phyloP scores from a whole-genome alignment of 1,140 invertebrate species.

The Drosophila asahinai region DNA sequence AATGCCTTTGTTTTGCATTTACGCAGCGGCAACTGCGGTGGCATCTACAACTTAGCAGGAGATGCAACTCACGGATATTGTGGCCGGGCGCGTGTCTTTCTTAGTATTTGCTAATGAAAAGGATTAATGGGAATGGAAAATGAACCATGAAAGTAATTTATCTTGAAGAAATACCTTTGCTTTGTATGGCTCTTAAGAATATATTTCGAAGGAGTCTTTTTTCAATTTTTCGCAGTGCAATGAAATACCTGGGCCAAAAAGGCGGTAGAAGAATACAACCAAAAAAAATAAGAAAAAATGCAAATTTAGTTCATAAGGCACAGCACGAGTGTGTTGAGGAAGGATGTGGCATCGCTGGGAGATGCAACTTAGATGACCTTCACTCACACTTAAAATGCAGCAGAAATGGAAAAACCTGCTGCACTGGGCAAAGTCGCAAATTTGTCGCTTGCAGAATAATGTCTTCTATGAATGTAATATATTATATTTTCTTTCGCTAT shows the following conservation, averaged over 20 bases:
- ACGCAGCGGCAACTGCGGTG: no score
- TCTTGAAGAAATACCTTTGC: no score
- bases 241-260: not conserved
- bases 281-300: conserved; percentile 40
- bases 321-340: conserved; percentile 13
- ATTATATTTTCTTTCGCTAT: not conserved
- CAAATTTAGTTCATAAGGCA: conserved; percentile 76
- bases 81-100: not conserved
- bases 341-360: conserved; percentile 39
- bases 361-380: conserved; percentile 57
- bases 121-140: not conserved
- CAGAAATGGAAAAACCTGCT: not conserved
- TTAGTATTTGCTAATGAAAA: not conserved
- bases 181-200: not conserved
- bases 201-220: not conserved
- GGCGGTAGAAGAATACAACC: not conserved
- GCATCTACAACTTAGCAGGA: not conserved
- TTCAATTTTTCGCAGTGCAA: conserved; percentile 1
- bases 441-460: no score
- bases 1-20: not conserved
- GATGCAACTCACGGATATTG: not conserved
- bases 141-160: not conserved
- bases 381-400: conserved; percentile 4
- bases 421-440: no score
- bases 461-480: not conserved